Conservation (phyloP, 1,140 invertebrate genomes). For the Eumeta japonica region DNA sequence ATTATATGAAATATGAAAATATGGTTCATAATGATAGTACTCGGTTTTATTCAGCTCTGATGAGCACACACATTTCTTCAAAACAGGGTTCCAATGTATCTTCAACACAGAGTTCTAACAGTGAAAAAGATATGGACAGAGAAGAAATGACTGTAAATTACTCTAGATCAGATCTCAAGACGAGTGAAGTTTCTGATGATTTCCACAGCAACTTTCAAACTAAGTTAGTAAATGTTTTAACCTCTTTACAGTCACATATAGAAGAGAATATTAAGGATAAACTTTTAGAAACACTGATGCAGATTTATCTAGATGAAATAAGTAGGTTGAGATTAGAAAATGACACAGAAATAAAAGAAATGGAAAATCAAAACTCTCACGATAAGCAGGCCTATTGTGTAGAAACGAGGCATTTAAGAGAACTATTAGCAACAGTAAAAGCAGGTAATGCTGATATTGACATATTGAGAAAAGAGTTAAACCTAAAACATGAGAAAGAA, state of each 20-base stretch:
- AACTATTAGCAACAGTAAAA: slow-evolving; percentile 51
- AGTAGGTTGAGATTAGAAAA: slow-evolving; percentile 44
- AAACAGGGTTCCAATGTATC: no score
- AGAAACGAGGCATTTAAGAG: slow-evolving; percentile 48
- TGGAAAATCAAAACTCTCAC: slow-evolving; percentile 37
- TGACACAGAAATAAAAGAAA: slow-evolving; percentile 50
- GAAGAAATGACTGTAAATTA: slow-evolving; percentile 47
- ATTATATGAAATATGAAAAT: slow-evolving; percentile 47
- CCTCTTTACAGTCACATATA: slow-evolving; percentile 40
- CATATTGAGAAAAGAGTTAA: slow-evolving; percentile 58
- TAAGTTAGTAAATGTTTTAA: slow-evolving; percentile 38
- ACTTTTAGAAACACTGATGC: slow-evolving; percentile 54
- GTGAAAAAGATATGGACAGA: slow-evolving; percentile 45
- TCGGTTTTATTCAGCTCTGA: slow-evolving; percentile 41
- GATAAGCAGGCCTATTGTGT: slow-evolving; percentile 44
- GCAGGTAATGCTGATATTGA: slow-evolving; percentile 54
- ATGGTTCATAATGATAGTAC: slow-evolving; percentile 45
- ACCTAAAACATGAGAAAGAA: slow-evolving; percentile 66
- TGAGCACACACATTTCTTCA: no score
- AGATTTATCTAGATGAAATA: slow-evolving; percentile 52
- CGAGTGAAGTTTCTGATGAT: slow-evolving; percentile 33
- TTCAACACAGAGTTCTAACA: slow-evolving; percentile 32
- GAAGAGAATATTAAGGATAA: slow-evolving; percentile 47
- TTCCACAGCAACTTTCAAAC: slow-evolving; percentile 37
- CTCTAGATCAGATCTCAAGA: slow-evolving; percentile 38